phyloP scores from a whole-genome alignment of 1,140 invertebrate species.

The Daktulosphaira vitifoliae region DNA sequence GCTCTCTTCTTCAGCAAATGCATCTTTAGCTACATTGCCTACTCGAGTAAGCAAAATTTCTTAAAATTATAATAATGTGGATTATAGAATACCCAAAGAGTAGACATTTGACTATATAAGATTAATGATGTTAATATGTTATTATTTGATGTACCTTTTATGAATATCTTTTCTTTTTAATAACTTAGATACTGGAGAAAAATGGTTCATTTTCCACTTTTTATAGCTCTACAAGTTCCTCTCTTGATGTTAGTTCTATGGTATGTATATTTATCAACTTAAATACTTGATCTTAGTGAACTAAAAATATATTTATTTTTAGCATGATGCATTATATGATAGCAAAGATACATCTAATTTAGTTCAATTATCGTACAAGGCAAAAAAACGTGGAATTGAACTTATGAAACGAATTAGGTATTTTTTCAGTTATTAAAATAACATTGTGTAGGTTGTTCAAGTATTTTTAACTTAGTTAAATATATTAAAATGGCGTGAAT shows the following conservation, averaged over 20 bases:
- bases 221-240: slow-evolving; percentile 25
- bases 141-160: too few species aligned
- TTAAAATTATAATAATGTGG: not conserved
- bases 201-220: slow-evolving; percentile 14
- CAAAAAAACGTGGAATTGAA: slow-evolving; percentile 17
- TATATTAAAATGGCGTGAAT: too few species aligned
- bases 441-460: not conserved
- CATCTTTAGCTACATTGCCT: not conserved
- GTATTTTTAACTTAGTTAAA: not conserved
- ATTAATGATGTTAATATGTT: too few species aligned
- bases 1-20: slow-evolving; percentile 4
- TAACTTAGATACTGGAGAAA: not conserved
- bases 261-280: not conserved
- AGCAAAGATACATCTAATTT: slow-evolving; percentile 11
- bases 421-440: too few species aligned
- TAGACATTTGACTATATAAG: too few species aligned
- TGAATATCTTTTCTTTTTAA: not conserved
- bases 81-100: too few species aligned
- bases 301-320: not conserved
- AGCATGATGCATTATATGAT: slow-evolving; percentile 8
- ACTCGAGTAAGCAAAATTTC: not conserved
- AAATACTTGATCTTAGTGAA: not conserved
- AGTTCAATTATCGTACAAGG: slow-evolving; percentile 16
- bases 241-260: slow-evolving; percentile 29
- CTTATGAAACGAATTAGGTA: slow-evolving; percentile 22